Base-by-base conservation (phyloP, 2,113 vertebrate genomes). In the Chauna torquata region DNA sequence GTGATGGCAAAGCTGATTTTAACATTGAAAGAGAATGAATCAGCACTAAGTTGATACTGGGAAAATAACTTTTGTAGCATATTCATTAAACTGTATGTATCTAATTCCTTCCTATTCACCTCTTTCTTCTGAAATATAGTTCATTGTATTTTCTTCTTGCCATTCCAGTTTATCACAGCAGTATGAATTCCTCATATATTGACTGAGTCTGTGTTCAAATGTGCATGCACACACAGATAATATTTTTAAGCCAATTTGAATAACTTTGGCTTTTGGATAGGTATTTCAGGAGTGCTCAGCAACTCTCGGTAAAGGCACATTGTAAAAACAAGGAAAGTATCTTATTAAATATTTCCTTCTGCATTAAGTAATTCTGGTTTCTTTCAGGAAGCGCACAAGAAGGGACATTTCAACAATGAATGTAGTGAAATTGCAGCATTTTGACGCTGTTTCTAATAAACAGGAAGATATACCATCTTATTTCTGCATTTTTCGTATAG, bases 1-100 rank as follows among this genome's bases (percentile, higher is more conserved):
- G 90, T 90, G 61, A 76, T 68, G 83, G 87, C 94, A 89, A 93
- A 95, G 91, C 76, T 94, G 90, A 90, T 98, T 96, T 93, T 97
- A 87, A 90, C 81, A 45, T 89, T 93, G 94, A 80, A 96, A 92
- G 77, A 91, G 59, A 82, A 78, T 96, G 59, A 96, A 92, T 90
- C 92, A 94, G 42, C 49, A 50, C 42, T 47, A 75, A 82, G 19
- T 34, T 27, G 76, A 71, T 72, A 58, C 57, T 30, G 27, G 44
- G 47, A 66, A 86, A 91, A 95, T 76, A 68, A 20, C 10, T 91
- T 86, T 69, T 38, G 32, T 69, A 58, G 8, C 19, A 50, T 11
- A 24, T 88, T 57, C 50, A 17, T 20, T 44, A 81, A 45, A 81
- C 4, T 30, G 32, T 8, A 16, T 76, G 65, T 79, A 27, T 69